Base-by-base conservation (phyloP, 2,797 vertebrate genomes). In the Anableps anableps region DNA sequence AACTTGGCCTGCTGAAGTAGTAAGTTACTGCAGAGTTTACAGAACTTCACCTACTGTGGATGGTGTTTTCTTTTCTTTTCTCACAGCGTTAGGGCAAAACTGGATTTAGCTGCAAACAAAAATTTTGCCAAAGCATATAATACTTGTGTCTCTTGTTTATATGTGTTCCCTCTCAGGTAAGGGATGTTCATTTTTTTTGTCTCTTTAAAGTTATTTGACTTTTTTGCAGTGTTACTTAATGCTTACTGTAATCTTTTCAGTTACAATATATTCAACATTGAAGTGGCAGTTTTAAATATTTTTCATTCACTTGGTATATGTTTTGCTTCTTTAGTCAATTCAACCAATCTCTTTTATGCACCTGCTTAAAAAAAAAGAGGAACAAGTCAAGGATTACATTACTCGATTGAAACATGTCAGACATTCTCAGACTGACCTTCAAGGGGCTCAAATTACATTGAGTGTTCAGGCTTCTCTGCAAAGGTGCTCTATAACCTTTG, bases 41-140 rank as follows among this genome's bases (percentile, higher is more conserved):
- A 48, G 47, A 64, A 50, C 75, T 77, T 76, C 31, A 83, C 76
- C 76, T 83, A 62, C 72, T 45, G 73, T 26, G 47, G 51, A 82
- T 55, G 66, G 75, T 77, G 64, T 80, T 87, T 90, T 85, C 1
- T 53, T 34, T 31, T 62, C n/a, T 58, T n/a, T 58, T 62, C 17
- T 29, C 10, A 50, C 80, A 79, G 82, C 79, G 80, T 87, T 88
- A 83, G 76, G 19, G 38, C 79, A 83, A 76, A 81, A 83, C 75
- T 60, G 73, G 47, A 79, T 51, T 31, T 4, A 75, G 73, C 43
- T 43, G 66, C n/a, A 76, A 84, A 83, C 66, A 74, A 29, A 48
- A 73, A 79, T 80, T 81, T 66, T 26, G 19, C 53, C 45, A 41
- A 78, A 80, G 58, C 43, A 51, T 16, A 62, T 36, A n/a, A 29